These are phyloP conservation scores for Sarcophaga rosellei DNA, from an alignment of 2,888 invertebrate species.

Conservation along the genomic window DNA sequence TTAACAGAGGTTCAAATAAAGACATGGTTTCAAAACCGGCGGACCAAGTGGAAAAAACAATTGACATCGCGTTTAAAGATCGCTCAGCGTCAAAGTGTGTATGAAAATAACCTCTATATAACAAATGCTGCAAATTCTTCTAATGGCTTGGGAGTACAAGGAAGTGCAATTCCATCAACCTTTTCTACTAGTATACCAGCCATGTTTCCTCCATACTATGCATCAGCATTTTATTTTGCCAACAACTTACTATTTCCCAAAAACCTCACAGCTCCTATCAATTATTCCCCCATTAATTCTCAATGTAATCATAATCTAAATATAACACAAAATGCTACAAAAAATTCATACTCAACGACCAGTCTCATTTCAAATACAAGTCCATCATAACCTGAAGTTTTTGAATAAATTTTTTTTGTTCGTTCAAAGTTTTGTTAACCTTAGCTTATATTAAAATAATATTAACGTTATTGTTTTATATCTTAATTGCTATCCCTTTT, in stretches of 20 bases:
- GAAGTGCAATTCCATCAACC: not conserved
- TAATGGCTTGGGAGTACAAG: not conserved
- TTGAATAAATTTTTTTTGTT: not conserved
- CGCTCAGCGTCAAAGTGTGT: constrained; percentile 92
- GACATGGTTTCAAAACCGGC: constrained; percentile 98
- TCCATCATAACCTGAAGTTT: constrained; percentile 21
- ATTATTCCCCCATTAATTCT: constrained; percentile 10
- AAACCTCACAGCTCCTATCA: not conserved
- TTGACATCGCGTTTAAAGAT: constrained; percentile 93
- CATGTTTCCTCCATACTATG: constrained; percentile 70
- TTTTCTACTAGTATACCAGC: constrained; percentile 15
- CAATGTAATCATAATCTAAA: constrained; percentile 4
- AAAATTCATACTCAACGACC: not conserved
- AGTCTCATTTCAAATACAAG: not conserved
- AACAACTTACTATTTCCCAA: constrained; percentile 58
- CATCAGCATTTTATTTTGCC: constrained; percentile 71
- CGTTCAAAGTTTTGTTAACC: not conserved
- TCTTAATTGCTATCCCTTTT: too few relatives aligned
- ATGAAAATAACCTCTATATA: constrained; percentile 83
- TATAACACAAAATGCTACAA: not conserved
- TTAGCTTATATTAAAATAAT: too few relatives aligned
- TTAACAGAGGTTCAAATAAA: constrained; percentile 94
- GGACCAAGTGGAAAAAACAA: constrained; percentile 98
- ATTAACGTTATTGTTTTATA: too few relatives aligned
- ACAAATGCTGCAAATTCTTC: constrained; percentile 78